A percentile compares a stretch with the other conserved stretches of the same genome.
Conservation (phyloP, 2,113 vertebrate species). For the Coptodon rendalli region DNA sequence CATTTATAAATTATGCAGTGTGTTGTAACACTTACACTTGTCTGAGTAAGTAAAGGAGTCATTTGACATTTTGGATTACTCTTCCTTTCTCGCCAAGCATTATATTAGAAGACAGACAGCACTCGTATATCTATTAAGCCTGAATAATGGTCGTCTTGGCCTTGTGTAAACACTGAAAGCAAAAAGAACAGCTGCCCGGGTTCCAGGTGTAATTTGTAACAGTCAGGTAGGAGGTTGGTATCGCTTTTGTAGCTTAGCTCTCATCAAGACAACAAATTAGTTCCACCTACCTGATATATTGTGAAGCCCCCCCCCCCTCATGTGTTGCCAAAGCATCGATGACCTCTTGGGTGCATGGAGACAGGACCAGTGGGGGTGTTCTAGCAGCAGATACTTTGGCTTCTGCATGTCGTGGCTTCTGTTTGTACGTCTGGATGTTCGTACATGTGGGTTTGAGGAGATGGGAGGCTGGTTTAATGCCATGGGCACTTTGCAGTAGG, state of each 20-base stretch:
- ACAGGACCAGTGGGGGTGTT: neutral
- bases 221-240: neutral
- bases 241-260: neutral
- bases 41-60: neutral
- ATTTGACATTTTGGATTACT: neutral
- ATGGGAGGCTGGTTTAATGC: neutral
- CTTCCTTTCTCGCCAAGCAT: neutral
- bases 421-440: neutral
- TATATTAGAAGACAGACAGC: neutral
- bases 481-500: neutral
- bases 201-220: neutral
- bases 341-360: neutral
- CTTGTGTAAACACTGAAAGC: neutral
- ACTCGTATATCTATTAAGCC: neutral
- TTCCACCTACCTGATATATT: neutral
- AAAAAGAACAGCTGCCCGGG: neutral
- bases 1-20: neutral
- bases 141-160: neutral
- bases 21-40: neutral
- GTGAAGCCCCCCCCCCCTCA: fast-evolving
- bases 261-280: neutral
- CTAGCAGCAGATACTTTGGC: neutral
- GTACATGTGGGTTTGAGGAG: neutral
- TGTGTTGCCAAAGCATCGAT: neutral
- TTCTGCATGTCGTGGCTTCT: neutral